These are phyloP conservation scores for Periphyllus acericola DNA, from an alignment of 2,888 invertebrate genomes.

Conservation along the genomic window DNA sequence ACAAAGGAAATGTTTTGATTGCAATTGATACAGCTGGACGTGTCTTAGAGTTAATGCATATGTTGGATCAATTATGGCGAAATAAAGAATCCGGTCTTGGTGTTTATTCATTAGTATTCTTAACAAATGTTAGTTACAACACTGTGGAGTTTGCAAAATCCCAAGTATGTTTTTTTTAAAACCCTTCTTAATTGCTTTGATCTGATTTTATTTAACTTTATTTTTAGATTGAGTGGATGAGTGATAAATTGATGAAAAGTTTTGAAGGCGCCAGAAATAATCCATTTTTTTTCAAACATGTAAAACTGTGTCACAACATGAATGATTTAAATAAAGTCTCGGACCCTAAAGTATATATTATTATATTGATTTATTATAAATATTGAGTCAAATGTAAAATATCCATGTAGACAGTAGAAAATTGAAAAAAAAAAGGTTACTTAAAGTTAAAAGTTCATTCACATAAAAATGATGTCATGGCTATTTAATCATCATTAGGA, in stretches of 20 bases:
- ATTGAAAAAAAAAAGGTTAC: no score
- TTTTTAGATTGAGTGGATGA: slow-evolving; percentile 97
- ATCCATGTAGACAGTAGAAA: not conserved
- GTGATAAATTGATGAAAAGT: slow-evolving; percentile 93
- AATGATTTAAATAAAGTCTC: slow-evolving; percentile 86
- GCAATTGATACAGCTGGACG: slow-evolving; percentile 97
- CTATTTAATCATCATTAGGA: no score
- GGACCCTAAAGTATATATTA: slow-evolving; percentile 79
- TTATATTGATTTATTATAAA: slow-evolving; percentile 7
- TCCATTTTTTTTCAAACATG: slow-evolving; percentile 94
- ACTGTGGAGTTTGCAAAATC: slow-evolving; percentile 99
- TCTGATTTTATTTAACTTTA: slow-evolving; percentile 4
- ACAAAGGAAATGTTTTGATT: slow-evolving; percentile 94
- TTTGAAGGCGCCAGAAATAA: slow-evolving; percentile 92
- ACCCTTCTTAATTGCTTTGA: not conserved
- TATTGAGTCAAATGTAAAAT: not conserved
- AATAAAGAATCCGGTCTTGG: slow-evolving; percentile 94
- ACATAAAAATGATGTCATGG: no score
- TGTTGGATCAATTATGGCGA: slow-evolving; percentile 94
- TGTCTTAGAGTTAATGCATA: slow-evolving; percentile 94
- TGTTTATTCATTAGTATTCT: slow-evolving; percentile 90
- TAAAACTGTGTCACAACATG: slow-evolving; percentile 93
- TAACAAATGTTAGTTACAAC: slow-evolving; percentile 97
- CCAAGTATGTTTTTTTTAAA: slow-evolving; percentile 71
- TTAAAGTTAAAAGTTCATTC: no score